phyloP scores from a whole-genome alignment of 1,140 invertebrate genomes.

The Homalodisca vitripennis region DNA sequence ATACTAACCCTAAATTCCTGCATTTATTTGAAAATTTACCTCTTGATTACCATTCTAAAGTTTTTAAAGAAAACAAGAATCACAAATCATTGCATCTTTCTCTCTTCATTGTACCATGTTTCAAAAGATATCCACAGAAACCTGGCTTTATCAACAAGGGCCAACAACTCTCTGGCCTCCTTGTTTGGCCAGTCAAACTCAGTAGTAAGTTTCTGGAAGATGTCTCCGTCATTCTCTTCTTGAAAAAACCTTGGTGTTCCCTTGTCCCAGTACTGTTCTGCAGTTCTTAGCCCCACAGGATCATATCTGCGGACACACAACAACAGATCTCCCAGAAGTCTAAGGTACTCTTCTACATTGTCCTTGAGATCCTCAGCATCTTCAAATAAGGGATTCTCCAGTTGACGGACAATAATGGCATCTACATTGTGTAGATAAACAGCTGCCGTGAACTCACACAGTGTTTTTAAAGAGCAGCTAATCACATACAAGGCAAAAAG shows the following conservation, averaged over 20 bases:
- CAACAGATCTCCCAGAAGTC: neutral
- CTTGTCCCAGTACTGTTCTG: neutral
- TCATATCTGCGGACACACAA: neutral
- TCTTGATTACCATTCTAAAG: too few relatives aligned
- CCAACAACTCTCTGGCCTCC: neutral
- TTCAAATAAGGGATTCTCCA: neutral
- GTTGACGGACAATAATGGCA: neutral
- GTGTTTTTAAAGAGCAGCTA: too few relatives aligned
- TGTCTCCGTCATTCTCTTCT: neutral
- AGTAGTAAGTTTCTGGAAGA: neutral
- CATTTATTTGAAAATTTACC: too few relatives aligned
- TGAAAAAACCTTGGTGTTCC: neutral
- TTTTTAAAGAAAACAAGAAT: too few relatives aligned
- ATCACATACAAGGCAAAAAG: too few relatives aligned
- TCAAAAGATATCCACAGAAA: neutral
- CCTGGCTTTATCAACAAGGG: neutral
- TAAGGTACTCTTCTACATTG: neutral
- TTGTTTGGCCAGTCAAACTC: slow-evolving; percentile 12
- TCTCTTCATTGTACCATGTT: neutral
- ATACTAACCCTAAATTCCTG: too few relatives aligned
- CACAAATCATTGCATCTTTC: too few relatives aligned
- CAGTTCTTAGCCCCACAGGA: neutral
- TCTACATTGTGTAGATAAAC: neutral
- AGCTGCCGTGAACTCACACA: neutral
- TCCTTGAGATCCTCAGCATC: slow-evolving; percentile 8